Conservation (phyloP, 2,797 vertebrate species). For the Carapus acus region DNA sequence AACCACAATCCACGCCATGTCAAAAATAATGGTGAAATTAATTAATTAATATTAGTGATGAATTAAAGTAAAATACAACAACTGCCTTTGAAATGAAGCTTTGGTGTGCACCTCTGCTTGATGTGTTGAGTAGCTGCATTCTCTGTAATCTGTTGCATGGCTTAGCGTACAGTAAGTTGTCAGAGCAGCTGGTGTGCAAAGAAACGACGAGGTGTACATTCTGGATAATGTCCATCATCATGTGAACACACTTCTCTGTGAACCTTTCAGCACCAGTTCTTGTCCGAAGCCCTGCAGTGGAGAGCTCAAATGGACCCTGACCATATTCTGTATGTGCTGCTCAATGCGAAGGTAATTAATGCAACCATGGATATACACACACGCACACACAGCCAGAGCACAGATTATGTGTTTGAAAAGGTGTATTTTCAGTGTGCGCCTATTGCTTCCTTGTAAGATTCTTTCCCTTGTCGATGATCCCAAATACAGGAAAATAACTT, state of each 20-base stretch:
- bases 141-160: conserved; percentile 63
- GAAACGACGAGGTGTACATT: too few species aligned
- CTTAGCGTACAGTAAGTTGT: conserved; percentile 56
- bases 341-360: conserved; percentile 87
- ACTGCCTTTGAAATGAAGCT: neutral
- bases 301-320: conserved; percentile 92
- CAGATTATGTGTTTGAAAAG: too few species aligned
- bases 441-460: too few species aligned
- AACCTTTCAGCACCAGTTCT: conserved; percentile 85
- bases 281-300: conserved; percentile 94
- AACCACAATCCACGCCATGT: too few species aligned
- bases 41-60: too few species aligned
- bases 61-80: too few species aligned
- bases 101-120: conserved; percentile 57
- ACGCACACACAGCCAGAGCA: neutral
- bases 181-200: conserved; percentile 51
- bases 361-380: conserved; percentile 8
- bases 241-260: conserved; percentile 10
- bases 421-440: too few species aligned
- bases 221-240: too few species aligned
- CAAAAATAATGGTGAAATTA: too few species aligned
- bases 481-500: too few species aligned
- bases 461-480: too few species aligned
- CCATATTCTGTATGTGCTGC: conserved; percentile 87
- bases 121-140: conserved; percentile 28